Base-by-base conservation (phyloP, 2,888 invertebrate genomes). In the Machimus atricapillus region DNA sequence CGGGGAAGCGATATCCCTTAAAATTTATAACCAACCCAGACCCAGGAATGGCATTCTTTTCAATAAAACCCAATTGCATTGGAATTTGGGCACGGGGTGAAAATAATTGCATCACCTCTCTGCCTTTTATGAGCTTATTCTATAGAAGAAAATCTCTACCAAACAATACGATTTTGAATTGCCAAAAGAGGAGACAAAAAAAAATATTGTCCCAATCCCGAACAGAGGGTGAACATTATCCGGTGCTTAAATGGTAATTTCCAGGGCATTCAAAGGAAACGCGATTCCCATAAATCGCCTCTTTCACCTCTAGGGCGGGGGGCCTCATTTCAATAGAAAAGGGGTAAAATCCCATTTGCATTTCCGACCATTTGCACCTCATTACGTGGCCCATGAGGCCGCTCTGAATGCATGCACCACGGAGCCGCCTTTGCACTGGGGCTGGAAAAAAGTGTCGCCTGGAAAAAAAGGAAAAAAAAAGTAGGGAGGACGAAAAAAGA, bases 321-420 rank as follows among this genome's bases (percentile, higher is more conserved):
- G 14, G 43, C 43, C 66, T 82, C 40, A 40, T 82, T 82, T 82
- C 58, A 82, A 66, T 58, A 81, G 58, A 82, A 82, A 58, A 37
- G 58, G 66, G 58, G 19, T 40, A 34, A 37, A 56, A 58, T 66
- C 58, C 58, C 82, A 58, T 82, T 82, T 82, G 82, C 82, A 82
- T 82, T 82, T 82, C 82, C 56, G 82, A 23, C 82, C 82, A 82
- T 82, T 82, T 82, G 58, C 82, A 82, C 82, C 58, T 82, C 82
- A 82, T 82, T 82, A 82, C 58, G 58, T 79, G 82, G 82, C n/a
- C 58, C 82, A 82, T 82, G 58, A 58, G 58, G n/a, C 76, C n/a
- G 16, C 31, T 58, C 27, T 23, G 79, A 52, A 79, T 79, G 79
- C 52, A 82, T 82, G 23, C 82, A 82, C 58, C 19, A 37, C 37